Evolutionary conservation across 2,113 vertebrate genomes (phyloP).

Genomic region (Capricornis sumatraensis): DNA sequence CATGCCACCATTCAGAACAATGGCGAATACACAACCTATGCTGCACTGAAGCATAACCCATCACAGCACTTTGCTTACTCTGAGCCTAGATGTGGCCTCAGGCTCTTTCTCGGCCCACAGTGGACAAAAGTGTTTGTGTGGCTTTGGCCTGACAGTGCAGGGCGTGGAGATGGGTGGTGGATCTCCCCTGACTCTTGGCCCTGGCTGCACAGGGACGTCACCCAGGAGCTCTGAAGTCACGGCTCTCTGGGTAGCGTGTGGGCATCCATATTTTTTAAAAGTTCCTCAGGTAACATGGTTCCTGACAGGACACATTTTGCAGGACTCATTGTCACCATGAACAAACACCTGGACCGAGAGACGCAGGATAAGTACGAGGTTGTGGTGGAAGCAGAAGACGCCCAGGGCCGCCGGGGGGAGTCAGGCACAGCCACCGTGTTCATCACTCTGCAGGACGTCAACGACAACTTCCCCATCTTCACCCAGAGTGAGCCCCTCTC

Average conservation of each 20-base stretch:
- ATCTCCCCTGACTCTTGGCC: background rate
- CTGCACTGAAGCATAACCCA: background rate
- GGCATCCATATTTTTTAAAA: background rate
- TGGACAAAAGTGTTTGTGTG: background rate
- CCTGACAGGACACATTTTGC: constrained; percentile 30
- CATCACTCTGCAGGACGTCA: constrained; percentile 87
- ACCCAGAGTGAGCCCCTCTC: constrained; percentile 80
- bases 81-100: background rate
- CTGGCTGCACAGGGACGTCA: background rate
- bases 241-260: background rate
- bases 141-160: background rate
- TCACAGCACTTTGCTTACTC: background rate
- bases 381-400: constrained; percentile 88
- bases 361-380: constrained; percentile 82
- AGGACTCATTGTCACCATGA: constrained; percentile 85
- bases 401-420: constrained; percentile 77
- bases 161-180: background rate
- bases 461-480: constrained; percentile 93
- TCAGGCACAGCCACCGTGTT: constrained; percentile 86
- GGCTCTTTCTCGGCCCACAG: background rate
- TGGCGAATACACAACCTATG: background rate
- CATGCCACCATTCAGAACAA: background rate
- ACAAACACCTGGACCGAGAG: constrained; percentile 88
- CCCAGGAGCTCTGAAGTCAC: background rate
- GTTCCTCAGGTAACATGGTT: background rate